phyloP scores from a whole-genome alignment of 2,113 vertebrate species.

The Dermatemys mawii region DNA sequence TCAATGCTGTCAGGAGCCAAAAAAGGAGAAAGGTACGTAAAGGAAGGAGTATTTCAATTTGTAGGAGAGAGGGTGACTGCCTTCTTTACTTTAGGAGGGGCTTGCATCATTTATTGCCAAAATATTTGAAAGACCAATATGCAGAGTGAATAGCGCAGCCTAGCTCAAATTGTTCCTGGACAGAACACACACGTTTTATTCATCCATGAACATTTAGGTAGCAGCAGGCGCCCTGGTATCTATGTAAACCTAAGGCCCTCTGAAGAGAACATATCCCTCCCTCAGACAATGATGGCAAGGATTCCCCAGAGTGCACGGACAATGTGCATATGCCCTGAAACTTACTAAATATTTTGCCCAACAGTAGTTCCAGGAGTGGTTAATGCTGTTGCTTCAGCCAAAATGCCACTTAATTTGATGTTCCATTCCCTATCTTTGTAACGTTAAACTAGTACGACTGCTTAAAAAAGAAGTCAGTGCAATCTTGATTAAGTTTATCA shows the following conservation, averaged over 20 bases:
- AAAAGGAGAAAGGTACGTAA: not conserved
- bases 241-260: constrained; percentile 55
- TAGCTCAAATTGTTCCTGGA: constrained; percentile 45
- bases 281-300: not conserved
- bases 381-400: not conserved
- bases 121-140: constrained; percentile 64
- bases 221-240: not conserved
- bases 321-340: not conserved
- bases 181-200: constrained; percentile 37
- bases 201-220: constrained; percentile 37
- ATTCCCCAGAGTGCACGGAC: not conserved
- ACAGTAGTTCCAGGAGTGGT: not conserved
- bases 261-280: constrained; percentile 37
- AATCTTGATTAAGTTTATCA: not conserved
- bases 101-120: constrained; percentile 64
- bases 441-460: not conserved
- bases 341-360: not conserved
- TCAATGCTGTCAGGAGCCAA: constrained; percentile 18
- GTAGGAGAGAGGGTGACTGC: not conserved
- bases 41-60: constrained; percentile 50
- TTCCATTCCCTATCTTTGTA: not conserved
- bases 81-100: constrained; percentile 59
- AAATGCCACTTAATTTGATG: not conserved
- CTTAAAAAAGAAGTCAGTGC: constrained; percentile 26
- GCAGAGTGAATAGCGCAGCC: constrained; percentile 68